Evolutionary conservation across 2,113 vertebrate species (phyloP).

Genomic region (Micromys minutus): DNA sequence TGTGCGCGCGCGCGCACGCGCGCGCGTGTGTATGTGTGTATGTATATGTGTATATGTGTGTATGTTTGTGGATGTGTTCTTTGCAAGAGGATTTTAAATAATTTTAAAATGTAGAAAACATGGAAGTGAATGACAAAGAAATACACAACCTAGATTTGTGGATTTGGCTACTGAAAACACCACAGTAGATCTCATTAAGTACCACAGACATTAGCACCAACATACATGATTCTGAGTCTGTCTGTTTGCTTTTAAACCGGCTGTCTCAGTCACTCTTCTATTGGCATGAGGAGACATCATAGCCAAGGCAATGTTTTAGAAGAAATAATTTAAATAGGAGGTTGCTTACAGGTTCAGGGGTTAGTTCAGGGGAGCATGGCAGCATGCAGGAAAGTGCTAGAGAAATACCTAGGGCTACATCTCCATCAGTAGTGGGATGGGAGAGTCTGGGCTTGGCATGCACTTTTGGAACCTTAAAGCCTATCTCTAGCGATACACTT

Average conservation of each 20-base stretch:
- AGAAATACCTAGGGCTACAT: neutral
- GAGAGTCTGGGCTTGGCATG: neutral
- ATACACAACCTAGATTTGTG: neutral
- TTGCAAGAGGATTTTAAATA: neutral
- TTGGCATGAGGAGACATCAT: neutral
- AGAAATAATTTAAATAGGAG: neutral
- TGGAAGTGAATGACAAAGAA: neutral
- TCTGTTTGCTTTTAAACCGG: neutral
- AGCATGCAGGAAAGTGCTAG: neutral
- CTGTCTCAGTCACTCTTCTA: neutral
- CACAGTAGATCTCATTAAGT: neutral
- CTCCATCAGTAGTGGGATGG: neutral
- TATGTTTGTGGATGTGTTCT: neutral
- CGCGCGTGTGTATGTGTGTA: too few species aligned
- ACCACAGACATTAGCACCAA: neutral
- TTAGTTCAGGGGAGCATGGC: neutral
- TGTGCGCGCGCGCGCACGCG: too few species aligned
- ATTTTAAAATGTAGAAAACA: neutral
- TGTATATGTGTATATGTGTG: too few species aligned
- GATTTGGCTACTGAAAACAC: neutral
- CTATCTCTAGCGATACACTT: neutral
- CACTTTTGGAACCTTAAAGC: neutral
- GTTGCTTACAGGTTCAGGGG: neutral
- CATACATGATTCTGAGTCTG: neutral
- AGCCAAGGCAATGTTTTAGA: neutral